Evolutionary conservation across 2,888 invertebrate species (phyloP).

Genomic region (Protodeltote pygarga): DNA sequence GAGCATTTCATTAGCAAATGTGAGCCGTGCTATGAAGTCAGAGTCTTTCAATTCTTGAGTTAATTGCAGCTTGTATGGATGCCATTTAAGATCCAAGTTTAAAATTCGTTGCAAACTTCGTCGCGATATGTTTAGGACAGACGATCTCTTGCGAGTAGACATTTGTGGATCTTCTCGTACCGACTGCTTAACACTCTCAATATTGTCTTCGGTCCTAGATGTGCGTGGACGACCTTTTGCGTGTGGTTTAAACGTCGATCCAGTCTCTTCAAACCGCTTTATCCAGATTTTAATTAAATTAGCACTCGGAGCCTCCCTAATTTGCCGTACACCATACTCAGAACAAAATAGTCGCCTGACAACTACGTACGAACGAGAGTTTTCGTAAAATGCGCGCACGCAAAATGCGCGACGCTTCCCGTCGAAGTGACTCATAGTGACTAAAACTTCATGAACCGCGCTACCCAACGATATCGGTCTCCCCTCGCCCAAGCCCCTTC

Average conservation of each 20-base stretch:
- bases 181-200: constrained; percentile 27
- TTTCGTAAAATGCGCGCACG: constrained; percentile 22
- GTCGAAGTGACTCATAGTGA: constrained; percentile 10
- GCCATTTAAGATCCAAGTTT: constrained; percentile 22
- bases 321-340: constrained; percentile 9
- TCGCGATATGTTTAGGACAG: constrained; percentile 33
- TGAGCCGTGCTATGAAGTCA: constrained; percentile 24
- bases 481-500: not conserved
- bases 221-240: constrained; percentile 33
- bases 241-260: constrained; percentile 7
- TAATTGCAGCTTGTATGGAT: constrained; percentile 30
- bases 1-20: constrained; percentile 34
- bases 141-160: constrained; percentile 31
- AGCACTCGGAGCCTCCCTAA: constrained; percentile 9
- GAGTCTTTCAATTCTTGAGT: constrained; percentile 21
- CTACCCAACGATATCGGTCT: not conserved
- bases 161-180: constrained; percentile 28
- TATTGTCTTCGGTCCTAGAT: constrained; percentile 21
- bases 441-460: constrained; percentile 1
- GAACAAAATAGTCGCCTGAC: constrained; percentile 16
- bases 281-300: constrained; percentile 17
- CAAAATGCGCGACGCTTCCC: constrained; percentile 13
- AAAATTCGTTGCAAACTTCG: constrained; percentile 34
- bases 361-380: constrained; percentile 11
- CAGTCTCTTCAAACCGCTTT: constrained; percentile 15